A percentile compares a stretch with the other conserved stretches of the same genome.
phyloP scores from a whole-genome alignment of 2,113 vertebrate genomes.

The Rhodinocichla rosea region DNA sequence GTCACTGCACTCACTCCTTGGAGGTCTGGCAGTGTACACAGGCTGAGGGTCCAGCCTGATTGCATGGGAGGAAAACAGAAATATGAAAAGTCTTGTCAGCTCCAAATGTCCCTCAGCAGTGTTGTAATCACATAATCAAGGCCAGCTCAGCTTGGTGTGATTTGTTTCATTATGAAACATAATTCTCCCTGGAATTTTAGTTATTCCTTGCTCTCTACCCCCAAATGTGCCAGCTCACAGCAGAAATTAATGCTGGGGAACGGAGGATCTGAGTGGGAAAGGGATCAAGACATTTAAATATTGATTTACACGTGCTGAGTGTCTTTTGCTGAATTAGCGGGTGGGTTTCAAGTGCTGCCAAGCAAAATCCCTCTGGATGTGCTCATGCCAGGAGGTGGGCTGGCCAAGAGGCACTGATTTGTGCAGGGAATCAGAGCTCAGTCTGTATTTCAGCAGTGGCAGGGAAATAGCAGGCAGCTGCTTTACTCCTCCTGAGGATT shows the following conservation, averaged over 20 bases:
- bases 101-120: not conserved
- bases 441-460: rapidly evolving
- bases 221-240: not conserved
- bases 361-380: not conserved
- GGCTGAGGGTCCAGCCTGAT: not conserved
- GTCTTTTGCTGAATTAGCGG: not conserved
- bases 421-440: not conserved
- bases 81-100: not conserved
- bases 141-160: not conserved
- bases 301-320: not conserved
- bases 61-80: not conserved
- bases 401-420: not conserved
- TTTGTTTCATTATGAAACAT: not conserved
- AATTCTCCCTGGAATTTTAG: slow-evolving; percentile 20
- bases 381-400: not conserved
- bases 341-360: not conserved
- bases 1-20: not conserved
- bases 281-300: not conserved
- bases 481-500: not conserved
- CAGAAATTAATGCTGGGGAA: not conserved
- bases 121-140: not conserved
- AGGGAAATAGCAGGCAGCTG: not conserved
- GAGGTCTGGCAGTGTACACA: not conserved
- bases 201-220: not conserved
- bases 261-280: rapidly evolving